phyloP scores from a whole-genome alignment of 2,888 invertebrate genomes.

The Teleogryllus oceanicus region DNA sequence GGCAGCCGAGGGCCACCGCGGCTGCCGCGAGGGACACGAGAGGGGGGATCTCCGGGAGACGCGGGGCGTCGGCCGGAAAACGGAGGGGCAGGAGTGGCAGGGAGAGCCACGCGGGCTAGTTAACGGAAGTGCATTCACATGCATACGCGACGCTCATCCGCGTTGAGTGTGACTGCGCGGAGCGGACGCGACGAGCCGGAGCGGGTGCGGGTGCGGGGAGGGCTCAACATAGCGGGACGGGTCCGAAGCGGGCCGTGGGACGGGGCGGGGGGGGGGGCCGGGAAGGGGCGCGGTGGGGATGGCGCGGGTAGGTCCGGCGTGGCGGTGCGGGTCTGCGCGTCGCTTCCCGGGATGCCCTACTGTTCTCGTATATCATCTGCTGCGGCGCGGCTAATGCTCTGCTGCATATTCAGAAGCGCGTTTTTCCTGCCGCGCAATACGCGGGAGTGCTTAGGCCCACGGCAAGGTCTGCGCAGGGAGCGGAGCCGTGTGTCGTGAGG shows the following conservation, averaged over 20 bases:
- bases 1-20: neutral
- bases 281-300: no score
- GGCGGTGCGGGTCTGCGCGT: no score
- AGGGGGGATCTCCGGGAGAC: neutral
- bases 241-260: no score
- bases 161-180: neutral
- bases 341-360: neutral
- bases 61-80: neutral
- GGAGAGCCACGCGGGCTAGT: neutral
- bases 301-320: no score
- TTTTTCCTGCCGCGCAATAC: constrained; percentile 5
- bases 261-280: no score
- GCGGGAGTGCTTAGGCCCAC: neutral
- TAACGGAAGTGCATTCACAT: constrained; percentile 9
- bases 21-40: neutral
- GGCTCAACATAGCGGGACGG: no score
- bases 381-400: neutral
- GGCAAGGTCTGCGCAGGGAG: neutral
- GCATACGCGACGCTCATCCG: constrained; percentile 18
- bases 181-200: no score
- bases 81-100: neutral
- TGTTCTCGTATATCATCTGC: neutral
- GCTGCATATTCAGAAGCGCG: constrained; percentile 1
- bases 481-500: neutral
- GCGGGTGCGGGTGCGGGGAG: no score